A percentile compares a stretch with the other conserved stretches of the same genome.
These are phyloP conservation scores for Rhagonycha lutea DNA, from an alignment of 2,888 invertebrate genomes.

Conservation along the genomic window DNA sequence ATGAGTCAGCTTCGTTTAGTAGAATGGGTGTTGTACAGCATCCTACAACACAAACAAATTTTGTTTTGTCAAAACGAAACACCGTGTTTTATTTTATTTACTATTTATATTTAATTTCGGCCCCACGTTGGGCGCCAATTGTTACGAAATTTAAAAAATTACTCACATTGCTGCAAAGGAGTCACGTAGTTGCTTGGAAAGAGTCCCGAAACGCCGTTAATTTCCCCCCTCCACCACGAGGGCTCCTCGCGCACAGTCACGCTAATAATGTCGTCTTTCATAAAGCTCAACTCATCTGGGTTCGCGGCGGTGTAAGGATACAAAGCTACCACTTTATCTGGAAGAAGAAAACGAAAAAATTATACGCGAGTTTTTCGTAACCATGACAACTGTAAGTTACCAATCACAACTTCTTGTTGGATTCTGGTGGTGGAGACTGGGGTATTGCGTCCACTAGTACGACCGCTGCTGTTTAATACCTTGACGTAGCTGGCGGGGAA, in stretches of 20 bases:
- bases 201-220: constrained; percentile 85
- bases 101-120: not conserved
- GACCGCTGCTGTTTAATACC: constrained; percentile 69
- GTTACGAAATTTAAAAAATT: constrained; percentile 24
- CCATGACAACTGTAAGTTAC: constrained; percentile 35
- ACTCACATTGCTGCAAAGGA: constrained; percentile 68
- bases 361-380: not conserved
- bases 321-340: constrained; percentile 88
- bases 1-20: constrained; percentile 50
- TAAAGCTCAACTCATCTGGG: constrained; percentile 91
- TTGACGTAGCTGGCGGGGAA: constrained; percentile 99
- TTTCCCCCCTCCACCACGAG: constrained; percentile 98
- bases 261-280: constrained; percentile 88
- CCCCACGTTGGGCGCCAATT: not conserved
- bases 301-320: constrained; percentile 95
- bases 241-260: constrained; percentile 90
- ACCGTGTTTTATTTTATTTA: not conserved
- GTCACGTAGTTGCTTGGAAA: constrained; percentile 97
- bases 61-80: constrained; percentile 2
- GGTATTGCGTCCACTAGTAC: constrained; percentile 73
- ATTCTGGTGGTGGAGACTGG: constrained; percentile 73
- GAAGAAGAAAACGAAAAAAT: not conserved
- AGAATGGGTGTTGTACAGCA: constrained; percentile 54
- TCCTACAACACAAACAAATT: constrained; percentile 48
- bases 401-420: constrained; percentile 59